Conservation (phyloP, 1,140 invertebrate species). For the Drosophila mojavensis region DNA sequence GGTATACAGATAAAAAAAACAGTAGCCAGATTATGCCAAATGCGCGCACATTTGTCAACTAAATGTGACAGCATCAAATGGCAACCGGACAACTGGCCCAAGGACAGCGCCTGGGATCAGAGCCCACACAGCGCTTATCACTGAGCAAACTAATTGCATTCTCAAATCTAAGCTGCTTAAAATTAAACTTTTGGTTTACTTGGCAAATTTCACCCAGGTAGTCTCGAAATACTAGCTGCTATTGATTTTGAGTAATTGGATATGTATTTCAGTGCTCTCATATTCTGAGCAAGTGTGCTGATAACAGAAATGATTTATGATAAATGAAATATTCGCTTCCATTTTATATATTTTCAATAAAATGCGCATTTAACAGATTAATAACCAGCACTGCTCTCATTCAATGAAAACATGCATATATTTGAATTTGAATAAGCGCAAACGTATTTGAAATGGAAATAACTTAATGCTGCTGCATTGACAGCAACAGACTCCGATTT, state of each 20-base stretch:
- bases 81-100: conserved; percentile 16
- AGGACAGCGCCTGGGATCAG: conserved; percentile 11
- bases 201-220: not conserved
- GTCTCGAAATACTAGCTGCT: not conserved
- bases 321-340: conserved; percentile 6
- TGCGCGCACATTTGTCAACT: conserved; percentile 58
- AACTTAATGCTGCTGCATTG: too few relatives aligned
- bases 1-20: conserved; percentile 19
- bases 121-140: not conserved
- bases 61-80: conserved; percentile 53
- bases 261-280: not conserved
- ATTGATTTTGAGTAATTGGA: conserved; percentile 6
- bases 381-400: conserved; percentile 27
- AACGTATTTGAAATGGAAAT: not conserved
- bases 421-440: conserved; percentile 17
- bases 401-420: conserved; percentile 13
- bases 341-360: conserved; percentile 39
- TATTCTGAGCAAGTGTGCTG: conserved; percentile 18
- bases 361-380: conserved; percentile 35
- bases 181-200: not conserved
- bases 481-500: too few relatives aligned
- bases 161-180: conserved; percentile 7
- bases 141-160: conserved; percentile 31
- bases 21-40: conserved; percentile 46
- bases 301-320: conserved; percentile 33